phyloP scores from a whole-genome alignment of 2,113 vertebrate species.

The Tachysurus fulvidraco region DNA sequence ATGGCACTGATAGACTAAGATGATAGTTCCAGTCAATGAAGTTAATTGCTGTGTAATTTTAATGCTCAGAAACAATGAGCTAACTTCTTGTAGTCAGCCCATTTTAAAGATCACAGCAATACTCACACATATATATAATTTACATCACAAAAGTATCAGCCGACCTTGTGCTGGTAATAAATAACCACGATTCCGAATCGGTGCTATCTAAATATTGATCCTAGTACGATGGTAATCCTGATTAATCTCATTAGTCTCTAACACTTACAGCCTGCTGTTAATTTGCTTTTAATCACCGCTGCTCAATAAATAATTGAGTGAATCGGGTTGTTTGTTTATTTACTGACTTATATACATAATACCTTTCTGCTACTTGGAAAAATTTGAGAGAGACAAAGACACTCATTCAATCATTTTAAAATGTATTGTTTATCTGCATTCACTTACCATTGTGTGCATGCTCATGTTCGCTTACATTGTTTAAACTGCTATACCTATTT shows the following conservation, averaged over 20 bases:
- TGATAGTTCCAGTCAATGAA: conserved; percentile 43
- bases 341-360: not conserved
- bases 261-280: conserved; percentile 15
- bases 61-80: conserved; percentile 18
- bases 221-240: conserved; percentile 22
- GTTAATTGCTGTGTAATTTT: conserved; percentile 48
- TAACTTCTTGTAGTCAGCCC: not conserved
- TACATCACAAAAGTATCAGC: not conserved
- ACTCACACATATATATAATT: conserved; percentile 8
- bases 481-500: not conserved
- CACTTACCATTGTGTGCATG: not conserved
- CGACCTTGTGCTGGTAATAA: conserved; percentile 30
- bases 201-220: conserved; percentile 40
- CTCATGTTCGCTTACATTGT: not conserved
- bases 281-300: conserved; percentile 24
- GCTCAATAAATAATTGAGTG: conserved; percentile 27
- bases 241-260: conserved; percentile 37
- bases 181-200: not conserved
- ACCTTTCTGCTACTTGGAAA: not conserved
- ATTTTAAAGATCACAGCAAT: conserved; percentile 23
- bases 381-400: not conserved
- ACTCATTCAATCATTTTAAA: not conserved
- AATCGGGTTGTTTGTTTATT: conserved; percentile 13
- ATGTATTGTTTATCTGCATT: not conserved
- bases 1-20: conserved; percentile 22